Evolutionary conservation across 2,888 invertebrate species (phyloP), one percentile per base, ranked within the genome.

Genomic region (Monoplex corrugatus): DNA sequence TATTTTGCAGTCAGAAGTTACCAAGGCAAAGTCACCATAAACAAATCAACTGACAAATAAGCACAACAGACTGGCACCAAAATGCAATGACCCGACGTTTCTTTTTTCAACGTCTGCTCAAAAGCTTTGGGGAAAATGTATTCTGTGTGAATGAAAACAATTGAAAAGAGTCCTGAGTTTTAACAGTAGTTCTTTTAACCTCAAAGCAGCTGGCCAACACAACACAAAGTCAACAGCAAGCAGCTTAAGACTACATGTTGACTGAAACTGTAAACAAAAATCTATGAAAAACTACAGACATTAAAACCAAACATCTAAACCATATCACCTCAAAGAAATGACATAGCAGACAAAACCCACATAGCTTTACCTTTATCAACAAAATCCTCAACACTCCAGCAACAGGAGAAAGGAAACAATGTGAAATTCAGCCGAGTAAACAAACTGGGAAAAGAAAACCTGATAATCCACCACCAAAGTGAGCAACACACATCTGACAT

Each of bases 121-220:
- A 43, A 28, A 40, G 43, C 80, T 80, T 28, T n/a, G 8, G 80
- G 80, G 28, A 43, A 23, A 50, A 50, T 35, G 43, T 50, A 35
- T 23, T 16, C n/a, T 83, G 13, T 32, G 13, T 28, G 57, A 86
- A 63, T 38, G 40, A 86, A 43, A 72, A n/a, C 16, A 68, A 50
- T 40, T 82, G 16, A 83, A 32, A 78, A 45, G 50, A 72, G 78
- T 78, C 87, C 87, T 78, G 87, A 87, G 87, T 87, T 78, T 78
- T 38, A 87, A 87, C 72, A 86, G 35, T 72, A 28, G 6, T 57
- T 84, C 38, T 32, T 19, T n/a, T 32, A 28, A 40, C 80, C 40
- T 80, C 13, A 32, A 72, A 32, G 8, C 32, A 72, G 72, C 35
- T 35, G 35, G 72, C 72, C 32, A 32, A 72, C 32, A 10, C 10